Base-by-base conservation (phyloP, 2,888 invertebrate species). In the Dicroscelio sp. region DNA sequence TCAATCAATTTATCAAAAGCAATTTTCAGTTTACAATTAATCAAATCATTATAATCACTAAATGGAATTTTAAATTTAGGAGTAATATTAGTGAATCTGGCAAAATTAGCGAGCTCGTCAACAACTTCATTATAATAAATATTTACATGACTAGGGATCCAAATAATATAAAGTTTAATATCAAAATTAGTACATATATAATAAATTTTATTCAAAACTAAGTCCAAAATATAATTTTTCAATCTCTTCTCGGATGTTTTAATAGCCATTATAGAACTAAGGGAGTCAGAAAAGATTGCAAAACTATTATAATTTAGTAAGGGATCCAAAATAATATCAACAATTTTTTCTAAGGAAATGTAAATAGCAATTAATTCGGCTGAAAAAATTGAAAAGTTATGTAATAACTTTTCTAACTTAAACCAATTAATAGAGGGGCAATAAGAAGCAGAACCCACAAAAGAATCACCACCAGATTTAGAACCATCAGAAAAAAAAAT, bases 401-500 rank as follows among this genome's bases (percentile, higher is more conserved):
- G 14, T 17, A 17, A 6, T 6, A 48, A 48, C 20, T 48, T 48
- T 4, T 4, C 6, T 48, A 17, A 20, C 14, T 14, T 17, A 6
- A 6, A 48, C 48, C 48, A 48, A 4, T 48, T 48, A 17, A 48
- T 17, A 17, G 14, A 2, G 5, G 58, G 60, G n/a, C 52, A 78
- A 17, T 35, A 6, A 6, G 78, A n/a, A 3, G 78, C 78, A 38
- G 78, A 6, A 2, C 78, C 78, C 1, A 78, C 78, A 43, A 17
- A 78, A 38, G 60, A 38, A 5, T 60, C 78, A 60, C 78, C 60
- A 8, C 60, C 78, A 38, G 12, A 8, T 38, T 78, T 78, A 4
- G 78, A 78, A 35, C 78, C 78, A 38, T 78, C 78, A 20, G 78
- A 60, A 20, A 60, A 78, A 78, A 78, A 78, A 38, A 20, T 25